Evolutionary conservation across 1,140 invertebrate species (phyloP).

Genomic region (Macrosteles quadrilineatus): DNA sequence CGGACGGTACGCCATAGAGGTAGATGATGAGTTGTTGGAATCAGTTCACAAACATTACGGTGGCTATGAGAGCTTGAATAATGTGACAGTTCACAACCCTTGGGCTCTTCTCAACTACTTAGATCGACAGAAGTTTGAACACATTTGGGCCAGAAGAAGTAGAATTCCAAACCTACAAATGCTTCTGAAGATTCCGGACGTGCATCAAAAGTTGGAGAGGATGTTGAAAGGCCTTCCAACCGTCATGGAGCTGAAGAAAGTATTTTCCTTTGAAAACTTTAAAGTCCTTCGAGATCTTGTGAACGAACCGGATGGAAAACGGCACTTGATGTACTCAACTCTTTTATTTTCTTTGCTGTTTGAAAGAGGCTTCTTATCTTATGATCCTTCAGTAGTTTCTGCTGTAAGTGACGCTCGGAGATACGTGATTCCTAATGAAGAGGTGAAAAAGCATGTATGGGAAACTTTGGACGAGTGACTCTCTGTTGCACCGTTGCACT

Average conservation of each 20-base stretch:
- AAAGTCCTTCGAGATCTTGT: not conserved
- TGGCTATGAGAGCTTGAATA: not conserved
- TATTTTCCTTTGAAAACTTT: not conserved
- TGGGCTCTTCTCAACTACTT: not conserved
- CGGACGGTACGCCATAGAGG: not conserved
- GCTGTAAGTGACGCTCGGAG: not conserved
- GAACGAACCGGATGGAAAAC: not conserved
- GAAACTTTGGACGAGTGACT: too few relatives aligned
- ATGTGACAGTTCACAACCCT: not conserved
- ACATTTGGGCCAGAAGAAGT: not conserved
- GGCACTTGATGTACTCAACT: not conserved
- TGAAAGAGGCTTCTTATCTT: not conserved
- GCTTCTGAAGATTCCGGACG: not conserved
- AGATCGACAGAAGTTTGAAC: not conserved
- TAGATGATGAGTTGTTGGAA: not conserved
- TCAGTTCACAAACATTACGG: not conserved
- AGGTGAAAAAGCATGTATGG: not conserved
- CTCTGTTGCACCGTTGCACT: too few relatives aligned
- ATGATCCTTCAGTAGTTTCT: not conserved
- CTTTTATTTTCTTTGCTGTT: not conserved
- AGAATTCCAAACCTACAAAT: not conserved
- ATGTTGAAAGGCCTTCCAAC: not conserved
- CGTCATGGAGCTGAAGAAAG: not conserved
- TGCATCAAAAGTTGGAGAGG: not conserved
- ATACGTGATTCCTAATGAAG: slow-evolving; percentile 6